Evolutionary conservation across 2,797 vertebrate species (phyloP).

Genomic region (Hirundo rustica): DNA sequence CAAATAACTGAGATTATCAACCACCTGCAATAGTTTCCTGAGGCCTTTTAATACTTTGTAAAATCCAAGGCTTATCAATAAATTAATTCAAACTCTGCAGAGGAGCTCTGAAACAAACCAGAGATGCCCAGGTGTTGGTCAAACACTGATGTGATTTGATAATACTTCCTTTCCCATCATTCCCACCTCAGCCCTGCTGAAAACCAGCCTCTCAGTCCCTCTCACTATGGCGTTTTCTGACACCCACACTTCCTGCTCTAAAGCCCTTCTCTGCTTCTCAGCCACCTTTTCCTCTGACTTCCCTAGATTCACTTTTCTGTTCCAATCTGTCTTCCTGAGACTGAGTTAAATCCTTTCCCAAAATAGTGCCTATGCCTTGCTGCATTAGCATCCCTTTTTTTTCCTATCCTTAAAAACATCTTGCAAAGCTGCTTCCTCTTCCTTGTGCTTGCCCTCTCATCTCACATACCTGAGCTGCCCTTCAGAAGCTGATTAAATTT

Average conservation of each 20-base stretch:
- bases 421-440: background rate
- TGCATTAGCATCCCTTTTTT: background rate
- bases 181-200: background rate
- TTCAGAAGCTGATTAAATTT: background rate
- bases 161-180: background rate
- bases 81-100: background rate
- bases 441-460: background rate
- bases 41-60: background rate
- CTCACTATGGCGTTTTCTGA: accelerated
- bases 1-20: background rate
- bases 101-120: background rate
- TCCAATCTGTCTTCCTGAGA: background rate
- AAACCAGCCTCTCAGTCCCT: background rate
- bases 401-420: background rate
- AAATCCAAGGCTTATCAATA: background rate
- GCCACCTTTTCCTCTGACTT: background rate
- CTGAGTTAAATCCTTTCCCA: background rate
- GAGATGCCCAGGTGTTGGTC: background rate
- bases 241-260: background rate
- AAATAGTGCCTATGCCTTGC: background rate
- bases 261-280: background rate
- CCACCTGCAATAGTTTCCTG: background rate
- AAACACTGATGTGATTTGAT: background rate
- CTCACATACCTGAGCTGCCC: background rate
- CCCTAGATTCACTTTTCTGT: background rate